Base-by-base conservation (phyloP, 2,888 invertebrate genomes). In the Emmelina monodactyla region DNA sequence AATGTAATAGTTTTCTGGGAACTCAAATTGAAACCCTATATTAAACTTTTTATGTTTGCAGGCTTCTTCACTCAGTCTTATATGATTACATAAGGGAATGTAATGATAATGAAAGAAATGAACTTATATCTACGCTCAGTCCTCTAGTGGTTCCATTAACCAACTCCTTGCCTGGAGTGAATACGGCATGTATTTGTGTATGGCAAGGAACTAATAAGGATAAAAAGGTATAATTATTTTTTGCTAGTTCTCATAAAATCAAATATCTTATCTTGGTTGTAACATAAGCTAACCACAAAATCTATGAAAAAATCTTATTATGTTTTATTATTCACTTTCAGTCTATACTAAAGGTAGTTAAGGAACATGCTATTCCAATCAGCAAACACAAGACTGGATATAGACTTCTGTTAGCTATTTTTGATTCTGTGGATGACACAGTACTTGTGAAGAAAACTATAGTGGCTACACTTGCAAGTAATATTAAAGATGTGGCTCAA, bases 371-470 rank as follows among this genome's bases (percentile, higher is more conserved):
- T 1, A 76, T 88, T 3, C 88, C 91, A 37, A 83, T 95, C 7
- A 88, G 90, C 34, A 85, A 85, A 42, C 95, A 97, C 49, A 93
- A 97, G 63, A 87, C 92, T 46, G 97, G 95, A 0, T 91, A 95
- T 62, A 75, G 89, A 16, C 84, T 92, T 14, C 69, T 97, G 15
- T 78, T 96, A 42, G 86, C 92, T 0, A 82, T 97, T 43, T 86
- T 97, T 45, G 97, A 97, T 62, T 82, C 86, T 0, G 88, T 95
- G 1, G 97, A 98, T 60, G 97, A 98, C 58, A 97, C 97, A 0
- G 91, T 92, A 35, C 82, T 97, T 0, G 83, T 96, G 13, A 89
- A 89, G 53, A 97, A 97, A 65, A 85, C 88, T 1, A 82, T 92
- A 28, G 75, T 91, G 9, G 78, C 87, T 43, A 88, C 89, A 41